Percentiles rank a stretch among this genome's conserved stretches.
These are phyloP conservation scores for Pseudomyrmex flavicornis DNA, from an alignment of 1,140 invertebrate genomes.

Conservation along the genomic window DNA sequence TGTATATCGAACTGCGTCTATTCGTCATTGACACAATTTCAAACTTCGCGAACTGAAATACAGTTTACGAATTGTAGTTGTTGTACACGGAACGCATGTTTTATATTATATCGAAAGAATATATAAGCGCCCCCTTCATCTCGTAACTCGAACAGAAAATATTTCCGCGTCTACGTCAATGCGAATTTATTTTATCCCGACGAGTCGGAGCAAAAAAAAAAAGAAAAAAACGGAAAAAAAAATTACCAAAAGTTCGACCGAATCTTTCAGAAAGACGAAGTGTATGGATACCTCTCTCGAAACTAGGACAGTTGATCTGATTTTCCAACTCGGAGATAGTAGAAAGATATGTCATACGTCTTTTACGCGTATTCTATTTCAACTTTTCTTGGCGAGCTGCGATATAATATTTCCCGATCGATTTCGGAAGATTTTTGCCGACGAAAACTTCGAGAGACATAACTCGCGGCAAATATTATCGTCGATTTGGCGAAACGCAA, in stretches of 20 bases:
- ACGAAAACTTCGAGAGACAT: neutral
- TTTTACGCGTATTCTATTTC: neutral
- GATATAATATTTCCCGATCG: slow-evolving; percentile 23
- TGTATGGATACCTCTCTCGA: slow-evolving; percentile 23
- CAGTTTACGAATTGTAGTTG: neutral
- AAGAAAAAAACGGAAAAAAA: too few species aligned
- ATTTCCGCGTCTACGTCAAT: slow-evolving; percentile 7
- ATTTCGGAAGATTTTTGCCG: neutral
- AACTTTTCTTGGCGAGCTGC: neutral
- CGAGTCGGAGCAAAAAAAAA: too few species aligned
- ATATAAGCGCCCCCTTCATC: neutral
- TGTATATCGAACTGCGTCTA: slow-evolving; percentile 23
- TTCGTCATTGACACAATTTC: neutral
- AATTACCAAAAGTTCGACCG: slow-evolving; percentile 26
- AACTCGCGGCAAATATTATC: neutral
- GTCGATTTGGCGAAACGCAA: neutral
- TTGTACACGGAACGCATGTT: too few species aligned
- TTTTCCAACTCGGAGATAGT: slow-evolving; percentile 24
- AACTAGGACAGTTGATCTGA: slow-evolving; percentile 36
- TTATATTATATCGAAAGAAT: neutral
- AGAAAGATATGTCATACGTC: slow-evolving; percentile 6
- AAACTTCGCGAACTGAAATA: neutral
- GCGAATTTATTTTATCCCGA: slow-evolving; percentile 30
- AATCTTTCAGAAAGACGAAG: slow-evolving; percentile 38
- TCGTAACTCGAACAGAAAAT: neutral